Percentiles rank a stretch among this genome's conserved stretches.
Evolutionary conservation across 2,797 vertebrate genomes (phyloP).

Genomic region (Discoglossus pictus): DNA sequence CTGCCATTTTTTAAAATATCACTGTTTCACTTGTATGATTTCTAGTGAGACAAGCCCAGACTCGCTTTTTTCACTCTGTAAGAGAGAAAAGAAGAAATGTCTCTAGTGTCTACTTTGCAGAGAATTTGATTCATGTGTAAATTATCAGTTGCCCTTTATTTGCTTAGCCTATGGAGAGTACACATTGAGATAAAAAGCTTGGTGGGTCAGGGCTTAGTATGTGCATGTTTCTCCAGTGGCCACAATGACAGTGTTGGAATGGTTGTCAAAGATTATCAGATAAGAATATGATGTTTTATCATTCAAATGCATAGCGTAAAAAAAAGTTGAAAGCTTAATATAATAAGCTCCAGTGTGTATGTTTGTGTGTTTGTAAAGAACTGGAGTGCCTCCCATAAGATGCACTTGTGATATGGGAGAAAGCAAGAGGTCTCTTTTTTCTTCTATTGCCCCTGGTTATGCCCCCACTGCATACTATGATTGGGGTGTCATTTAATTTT

Average conservation of each 20-base stretch:
- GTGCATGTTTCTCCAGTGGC: constrained; percentile 66
- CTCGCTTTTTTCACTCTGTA: constrained; percentile 62
- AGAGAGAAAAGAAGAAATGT: constrained; percentile 65
- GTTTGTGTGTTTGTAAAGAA: not conserved
- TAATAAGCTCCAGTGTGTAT: not conserved
- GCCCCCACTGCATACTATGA: too few species aligned
- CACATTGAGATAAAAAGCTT: constrained; percentile 74
- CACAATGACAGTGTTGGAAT: constrained; percentile 60
- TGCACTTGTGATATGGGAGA: too few species aligned
- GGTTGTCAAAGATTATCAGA: constrained; percentile 76
- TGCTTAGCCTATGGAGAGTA: constrained; percentile 73
- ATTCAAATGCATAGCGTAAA: constrained; percentile 62
- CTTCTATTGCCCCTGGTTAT: too few species aligned
- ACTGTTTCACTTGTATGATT: constrained; percentile 63
- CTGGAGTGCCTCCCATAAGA: too few species aligned
- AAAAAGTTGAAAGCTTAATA: constrained; percentile 44
- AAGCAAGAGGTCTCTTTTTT: too few species aligned
- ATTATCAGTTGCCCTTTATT: constrained; percentile 76
- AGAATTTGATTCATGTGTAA: constrained; percentile 83
- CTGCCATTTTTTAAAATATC: constrained; percentile 59
- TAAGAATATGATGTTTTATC: constrained; percentile 65
- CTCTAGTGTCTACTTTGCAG: constrained; percentile 66
- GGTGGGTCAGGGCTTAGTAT: constrained; percentile 65
- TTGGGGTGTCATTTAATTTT: too few species aligned
- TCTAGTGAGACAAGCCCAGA: constrained; percentile 72